These are phyloP conservation scores for Diplosoma virens DNA, from an alignment of 23 tunicate genomes.

Conservation along the genomic window DNA sequence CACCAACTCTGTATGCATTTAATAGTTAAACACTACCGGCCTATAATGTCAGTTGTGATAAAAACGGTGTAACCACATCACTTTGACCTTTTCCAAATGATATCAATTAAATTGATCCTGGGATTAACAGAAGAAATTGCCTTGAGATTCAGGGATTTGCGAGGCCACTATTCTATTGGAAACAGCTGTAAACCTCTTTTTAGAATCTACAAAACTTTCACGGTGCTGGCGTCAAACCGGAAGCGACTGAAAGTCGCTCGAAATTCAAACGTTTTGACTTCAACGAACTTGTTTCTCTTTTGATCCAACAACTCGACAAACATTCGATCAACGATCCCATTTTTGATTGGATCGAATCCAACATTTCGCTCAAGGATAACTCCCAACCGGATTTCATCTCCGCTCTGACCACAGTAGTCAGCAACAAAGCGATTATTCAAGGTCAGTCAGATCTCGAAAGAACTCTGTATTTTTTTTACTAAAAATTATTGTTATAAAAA, in stretches of 20 bases:
- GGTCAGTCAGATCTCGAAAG: background rate
- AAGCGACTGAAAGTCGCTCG: background rate
- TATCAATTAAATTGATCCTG: too few species aligned
- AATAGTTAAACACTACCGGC: too few species aligned
- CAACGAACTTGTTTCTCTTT: background rate
- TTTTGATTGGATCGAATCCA: slow-evolving; percentile 59
- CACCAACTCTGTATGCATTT: too few species aligned
- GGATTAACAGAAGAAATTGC: too few species aligned
- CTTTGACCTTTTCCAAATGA: too few species aligned
- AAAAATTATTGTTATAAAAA: too few species aligned
- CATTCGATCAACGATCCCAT: slow-evolving; percentile 26
- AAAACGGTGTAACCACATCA: too few species aligned
- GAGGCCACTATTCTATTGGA: too few species aligned
- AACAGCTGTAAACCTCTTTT: too few species aligned
- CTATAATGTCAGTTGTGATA: too few species aligned
- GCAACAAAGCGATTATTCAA: slow-evolving; percentile 44
- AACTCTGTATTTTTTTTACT: background rate
- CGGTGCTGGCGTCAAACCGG: background rate
- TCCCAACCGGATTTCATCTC: slow-evolving; percentile 39
- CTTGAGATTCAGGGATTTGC: too few species aligned
- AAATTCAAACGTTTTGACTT: background rate
- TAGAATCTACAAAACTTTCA: too few species aligned
- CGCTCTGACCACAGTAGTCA: slow-evolving; percentile 52
- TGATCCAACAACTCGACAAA: slow-evolving; percentile 21
- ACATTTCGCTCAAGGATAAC: slow-evolving; percentile 1